Evolutionary conservation across 2,113 vertebrate genomes (phyloP).

Genomic region (Falcunculus frontatus): DNA sequence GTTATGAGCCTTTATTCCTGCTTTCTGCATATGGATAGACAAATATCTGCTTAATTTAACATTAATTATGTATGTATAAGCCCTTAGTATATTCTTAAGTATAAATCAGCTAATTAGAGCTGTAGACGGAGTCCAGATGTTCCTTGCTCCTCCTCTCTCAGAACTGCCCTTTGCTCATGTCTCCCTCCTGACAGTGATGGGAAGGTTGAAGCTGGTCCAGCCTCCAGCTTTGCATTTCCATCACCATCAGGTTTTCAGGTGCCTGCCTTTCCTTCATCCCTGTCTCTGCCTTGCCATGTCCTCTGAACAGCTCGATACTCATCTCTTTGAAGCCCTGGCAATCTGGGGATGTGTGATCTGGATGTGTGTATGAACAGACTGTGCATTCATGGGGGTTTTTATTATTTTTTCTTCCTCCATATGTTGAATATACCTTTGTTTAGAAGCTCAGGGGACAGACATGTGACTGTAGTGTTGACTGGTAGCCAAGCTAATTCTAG

Average conservation of each 20-base stretch:
- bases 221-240: background rate
- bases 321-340: background rate
- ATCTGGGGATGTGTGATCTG: too few species aligned
- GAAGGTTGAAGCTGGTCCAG: background rate
- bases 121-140: background rate
- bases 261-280: background rate
- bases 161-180: background rate
- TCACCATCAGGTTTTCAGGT: background rate
- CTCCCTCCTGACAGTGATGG: fast-evolving
- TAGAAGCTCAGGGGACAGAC: background rate
- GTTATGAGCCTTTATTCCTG: background rate
- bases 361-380: fast-evolving
- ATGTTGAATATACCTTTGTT: background rate
- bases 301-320: background rate
- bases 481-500: background rate
- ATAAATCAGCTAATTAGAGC: background rate
- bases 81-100: background rate
- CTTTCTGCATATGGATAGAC: background rate
- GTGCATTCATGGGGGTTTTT: fast-evolving
- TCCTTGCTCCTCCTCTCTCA: background rate
- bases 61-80: background rate
- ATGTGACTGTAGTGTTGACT: background rate
- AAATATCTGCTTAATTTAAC: background rate
- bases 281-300: background rate
- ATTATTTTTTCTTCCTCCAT: background rate